phyloP scores from a whole-genome alignment of 1,140 invertebrate genomes.

The Solenopsis invicta region DNA sequence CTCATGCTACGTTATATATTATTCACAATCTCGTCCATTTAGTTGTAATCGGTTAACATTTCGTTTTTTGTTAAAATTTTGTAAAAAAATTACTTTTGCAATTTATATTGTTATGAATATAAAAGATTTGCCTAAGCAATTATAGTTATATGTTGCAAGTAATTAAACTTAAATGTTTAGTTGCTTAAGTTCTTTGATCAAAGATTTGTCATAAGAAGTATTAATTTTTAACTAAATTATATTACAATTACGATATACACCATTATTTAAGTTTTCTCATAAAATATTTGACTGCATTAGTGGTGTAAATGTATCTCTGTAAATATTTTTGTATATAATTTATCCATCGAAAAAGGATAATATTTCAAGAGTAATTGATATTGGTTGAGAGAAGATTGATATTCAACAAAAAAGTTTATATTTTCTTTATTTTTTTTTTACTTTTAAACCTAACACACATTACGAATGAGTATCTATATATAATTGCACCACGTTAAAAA shows the following conservation, averaged over 20 bases:
- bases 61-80: constrained; percentile 33
- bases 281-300: constrained; percentile 71
- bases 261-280: constrained; percentile 64
- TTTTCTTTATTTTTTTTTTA: constrained; percentile 63
- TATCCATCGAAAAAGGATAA: constrained; percentile 69
- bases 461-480: constrained; percentile 59
- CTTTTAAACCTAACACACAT: constrained; percentile 58
- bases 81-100: constrained; percentile 29
- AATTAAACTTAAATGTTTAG: constrained; percentile 60
- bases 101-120: constrained; percentile 50
- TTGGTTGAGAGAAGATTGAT: constrained; percentile 64
- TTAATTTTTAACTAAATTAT: constrained; percentile 81
- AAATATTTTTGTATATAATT: constrained; percentile 82
- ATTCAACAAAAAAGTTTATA: constrained; percentile 41
- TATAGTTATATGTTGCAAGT: constrained; percentile 67
- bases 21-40: constrained; percentile 34
- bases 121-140: constrained; percentile 54
- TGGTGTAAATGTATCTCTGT: constrained; percentile 79
- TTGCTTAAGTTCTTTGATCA: constrained; percentile 80
- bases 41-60: constrained; percentile 21
- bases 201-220: constrained; percentile 80
- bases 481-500: constrained; percentile 63
- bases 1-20: not conserved
- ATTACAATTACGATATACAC: constrained; percentile 42
- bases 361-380: constrained; percentile 73